These are phyloP conservation scores for Peromyscus polionotus DNA, from an alignment of 2,113 vertebrate species.

Conservation along the genomic window DNA sequence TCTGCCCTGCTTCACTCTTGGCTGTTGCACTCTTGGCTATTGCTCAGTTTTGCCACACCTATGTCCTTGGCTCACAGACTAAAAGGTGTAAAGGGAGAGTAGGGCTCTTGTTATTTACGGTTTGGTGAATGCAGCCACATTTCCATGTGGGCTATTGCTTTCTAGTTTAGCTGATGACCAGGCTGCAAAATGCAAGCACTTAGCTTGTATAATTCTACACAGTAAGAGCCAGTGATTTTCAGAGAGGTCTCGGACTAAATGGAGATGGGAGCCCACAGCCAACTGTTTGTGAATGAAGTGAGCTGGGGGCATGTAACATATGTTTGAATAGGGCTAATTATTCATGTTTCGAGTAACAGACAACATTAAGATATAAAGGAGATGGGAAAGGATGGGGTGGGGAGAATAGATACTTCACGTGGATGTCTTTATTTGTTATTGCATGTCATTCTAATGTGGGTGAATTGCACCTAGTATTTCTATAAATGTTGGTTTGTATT, in stretches of 20 bases:
- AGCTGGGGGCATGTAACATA: neutral
- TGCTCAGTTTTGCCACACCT: neutral
- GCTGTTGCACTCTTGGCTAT: neutral
- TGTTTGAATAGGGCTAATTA: neutral
- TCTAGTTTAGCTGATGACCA: neutral
- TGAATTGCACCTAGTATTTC: neutral
- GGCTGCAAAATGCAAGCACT: neutral
- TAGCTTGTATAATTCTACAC: neutral
- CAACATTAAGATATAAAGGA: neutral
- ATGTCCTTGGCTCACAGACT: neutral
- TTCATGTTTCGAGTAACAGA: constrained; percentile 11
- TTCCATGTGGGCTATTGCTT: neutral
- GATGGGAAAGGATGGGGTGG: neutral
- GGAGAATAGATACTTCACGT: neutral
- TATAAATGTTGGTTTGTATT: constrained; percentile 19
- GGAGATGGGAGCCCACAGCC: neutral
- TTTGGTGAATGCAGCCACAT: neutral
- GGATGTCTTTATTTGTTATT: constrained; percentile 15
- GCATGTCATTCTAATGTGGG: neutral
- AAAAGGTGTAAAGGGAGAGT: neutral
- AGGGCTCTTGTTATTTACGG: neutral
- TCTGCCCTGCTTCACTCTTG: neutral
- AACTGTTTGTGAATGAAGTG: constrained; percentile 14
- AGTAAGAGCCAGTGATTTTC: neutral
- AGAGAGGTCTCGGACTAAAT: neutral